Evolutionary conservation across 2,888 invertebrate species (phyloP).

Genomic region (Lobophora halterata): DNA sequence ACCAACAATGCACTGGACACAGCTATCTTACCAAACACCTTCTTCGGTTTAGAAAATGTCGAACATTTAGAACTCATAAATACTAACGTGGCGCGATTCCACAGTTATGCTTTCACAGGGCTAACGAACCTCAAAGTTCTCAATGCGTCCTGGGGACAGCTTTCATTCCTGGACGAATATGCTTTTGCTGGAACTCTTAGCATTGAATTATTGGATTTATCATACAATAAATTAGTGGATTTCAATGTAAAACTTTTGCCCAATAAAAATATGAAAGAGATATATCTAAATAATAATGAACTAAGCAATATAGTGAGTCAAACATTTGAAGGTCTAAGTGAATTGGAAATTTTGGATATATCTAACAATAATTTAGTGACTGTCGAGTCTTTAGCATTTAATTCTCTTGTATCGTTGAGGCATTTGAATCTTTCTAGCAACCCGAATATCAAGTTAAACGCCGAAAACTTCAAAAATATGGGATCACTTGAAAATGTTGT

Average conservation of each 20-base stretch:
- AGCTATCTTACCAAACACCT: slow-evolving; percentile 5
- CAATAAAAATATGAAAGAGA: slow-evolving; percentile 1
- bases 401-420: slow-evolving; percentile 1
- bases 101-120: slow-evolving; percentile 8
- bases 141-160: slow-evolving; percentile 12
- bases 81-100: slow-evolving; percentile 5
- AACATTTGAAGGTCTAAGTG: slow-evolving; percentile 4
- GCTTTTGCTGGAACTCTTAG: slow-evolving; percentile 6
- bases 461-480: slow-evolving; percentile 3
- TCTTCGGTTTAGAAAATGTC: slow-evolving; percentile 15
- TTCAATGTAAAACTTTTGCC: slow-evolving; percentile 6
- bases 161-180: slow-evolving; percentile 7
- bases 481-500: slow-evolving; percentile 1
- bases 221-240: slow-evolving; percentile 7
- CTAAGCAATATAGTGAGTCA: slow-evolving; percentile 6
- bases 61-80: slow-evolving; percentile 8
- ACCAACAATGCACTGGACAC: slow-evolving; percentile 1
- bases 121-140: slow-evolving; percentile 5
- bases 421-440: slow-evolving; percentile 13
- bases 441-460: slow-evolving; percentile 4
- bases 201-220: slow-evolving; percentile 13
- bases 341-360: slow-evolving; percentile 7
- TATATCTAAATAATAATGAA: slow-evolving; percentile 15
- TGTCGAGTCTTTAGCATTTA: slow-evolving; percentile 9
- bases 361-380: slow-evolving; percentile 6